Percentiles rank a stretch among this genome's conserved stretches.
Evolutionary conservation across 1,140 invertebrate genomes (phyloP).

Genomic region (Bombus turneri): DNA sequence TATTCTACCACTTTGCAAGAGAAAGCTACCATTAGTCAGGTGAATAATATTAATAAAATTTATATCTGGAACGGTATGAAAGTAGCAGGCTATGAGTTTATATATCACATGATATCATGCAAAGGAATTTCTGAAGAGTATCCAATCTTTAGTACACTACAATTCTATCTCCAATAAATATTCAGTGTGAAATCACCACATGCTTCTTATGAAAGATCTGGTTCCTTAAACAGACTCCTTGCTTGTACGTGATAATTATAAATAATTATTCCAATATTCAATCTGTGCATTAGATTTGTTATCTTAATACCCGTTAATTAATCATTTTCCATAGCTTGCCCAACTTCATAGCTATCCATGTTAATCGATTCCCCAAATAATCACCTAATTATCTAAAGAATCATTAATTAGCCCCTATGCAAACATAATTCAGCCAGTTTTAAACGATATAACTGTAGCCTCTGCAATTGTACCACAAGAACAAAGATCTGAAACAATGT

Average conservation of each 20-base stretch:
- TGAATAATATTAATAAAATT: background rate
- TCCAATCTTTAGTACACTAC: background rate
- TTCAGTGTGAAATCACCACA: background rate
- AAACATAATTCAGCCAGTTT: background rate
- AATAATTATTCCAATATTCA: background rate
- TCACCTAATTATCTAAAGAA: background rate
- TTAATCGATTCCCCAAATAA: background rate
- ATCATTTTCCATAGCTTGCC: background rate
- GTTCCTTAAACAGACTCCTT: background rate
- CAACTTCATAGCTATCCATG: background rate
- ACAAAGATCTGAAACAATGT: background rate
- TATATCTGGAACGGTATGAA: background rate
- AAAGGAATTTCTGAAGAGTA: background rate
- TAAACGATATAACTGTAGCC: background rate
- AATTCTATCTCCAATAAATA: background rate
- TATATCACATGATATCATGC: background rate
- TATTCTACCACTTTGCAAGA: background rate
- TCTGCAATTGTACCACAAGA: background rate
- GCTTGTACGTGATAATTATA: background rate
- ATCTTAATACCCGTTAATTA: background rate
- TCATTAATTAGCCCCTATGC: background rate
- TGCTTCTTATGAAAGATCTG: background rate
- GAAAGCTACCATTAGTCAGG: background rate
- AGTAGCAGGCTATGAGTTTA: background rate
- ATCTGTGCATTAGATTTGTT: background rate